These are phyloP conservation scores for Acheta domesticus DNA, from an alignment of 2,888 invertebrate genomes.

Conservation along the genomic window DNA sequence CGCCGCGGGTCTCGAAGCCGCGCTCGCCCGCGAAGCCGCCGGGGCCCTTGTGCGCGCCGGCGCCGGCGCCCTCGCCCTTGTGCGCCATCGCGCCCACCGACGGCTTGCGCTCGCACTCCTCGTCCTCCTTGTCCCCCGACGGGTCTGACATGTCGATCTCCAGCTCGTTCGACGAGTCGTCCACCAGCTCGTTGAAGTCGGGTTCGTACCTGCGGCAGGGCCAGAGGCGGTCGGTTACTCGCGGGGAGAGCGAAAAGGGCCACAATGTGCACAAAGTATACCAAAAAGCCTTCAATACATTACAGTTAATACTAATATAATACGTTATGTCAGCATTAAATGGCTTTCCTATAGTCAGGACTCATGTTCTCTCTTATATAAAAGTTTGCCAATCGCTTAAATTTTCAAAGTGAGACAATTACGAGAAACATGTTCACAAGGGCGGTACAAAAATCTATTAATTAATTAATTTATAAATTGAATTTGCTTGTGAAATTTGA, in stretches of 20 bases:
- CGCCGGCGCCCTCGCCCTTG: background rate
- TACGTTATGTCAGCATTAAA: background rate
- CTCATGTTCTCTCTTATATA: too few species aligned
- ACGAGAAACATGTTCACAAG: too few species aligned
- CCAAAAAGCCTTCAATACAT: background rate
- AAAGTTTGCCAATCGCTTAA: too few species aligned
- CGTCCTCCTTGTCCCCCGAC: slow-evolving; percentile 62
- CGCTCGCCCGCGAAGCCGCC: background rate
- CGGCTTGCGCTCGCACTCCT: slow-evolving; percentile 46
- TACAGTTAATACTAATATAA: too few species aligned
- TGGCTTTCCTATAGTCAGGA: background rate
- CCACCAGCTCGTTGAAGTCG: slow-evolving; percentile 70
- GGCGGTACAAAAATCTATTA: too few species aligned
- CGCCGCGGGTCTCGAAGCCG: background rate
- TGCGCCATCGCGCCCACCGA: background rate
- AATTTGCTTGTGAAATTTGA: too few species aligned
- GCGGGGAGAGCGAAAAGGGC: too few species aligned
- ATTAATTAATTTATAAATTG: too few species aligned
- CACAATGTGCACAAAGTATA: background rate
- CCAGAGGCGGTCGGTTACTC: slow-evolving; percentile 46
- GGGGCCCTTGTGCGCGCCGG: background rate
- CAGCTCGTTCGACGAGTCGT: slow-evolving; percentile 73
- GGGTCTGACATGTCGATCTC: slow-evolving; percentile 77
- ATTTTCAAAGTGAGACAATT: too few species aligned
- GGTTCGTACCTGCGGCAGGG: slow-evolving; percentile 57